Conservation (phyloP, 2,888 invertebrate genomes). For the Heteromurus nitidus region DNA sequence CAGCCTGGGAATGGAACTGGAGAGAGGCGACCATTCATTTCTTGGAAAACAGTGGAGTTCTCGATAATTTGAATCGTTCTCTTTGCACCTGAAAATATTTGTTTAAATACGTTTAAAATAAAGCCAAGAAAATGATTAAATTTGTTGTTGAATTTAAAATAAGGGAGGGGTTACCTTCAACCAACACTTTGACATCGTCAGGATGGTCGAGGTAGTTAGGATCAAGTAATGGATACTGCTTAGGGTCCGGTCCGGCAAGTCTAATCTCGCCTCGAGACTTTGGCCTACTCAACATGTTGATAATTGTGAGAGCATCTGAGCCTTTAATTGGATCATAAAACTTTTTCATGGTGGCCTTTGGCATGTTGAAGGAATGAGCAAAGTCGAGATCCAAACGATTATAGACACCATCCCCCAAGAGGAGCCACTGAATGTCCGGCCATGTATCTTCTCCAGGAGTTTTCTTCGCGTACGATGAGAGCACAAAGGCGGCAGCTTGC, state of each 20-base stretch:
- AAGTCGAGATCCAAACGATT: conserved; percentile 63
- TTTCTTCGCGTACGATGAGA: conserved; percentile 62
- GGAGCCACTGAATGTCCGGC: conserved; percentile 71
- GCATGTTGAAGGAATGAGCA: conserved; percentile 70
- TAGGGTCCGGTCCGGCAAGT: conserved; percentile 63
- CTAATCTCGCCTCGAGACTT: conserved; percentile 67
- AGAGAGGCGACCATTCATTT: conserved; percentile 38
- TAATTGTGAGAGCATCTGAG: conserved; percentile 70
- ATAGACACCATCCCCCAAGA: conserved; percentile 69
- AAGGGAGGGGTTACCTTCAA: conserved; percentile 63
- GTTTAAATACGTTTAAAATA: neutral
- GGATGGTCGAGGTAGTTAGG: conserved; percentile 68
- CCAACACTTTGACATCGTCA: conserved; percentile 64
- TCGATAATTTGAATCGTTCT: conserved; percentile 36
- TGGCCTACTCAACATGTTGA: conserved; percentile 69
- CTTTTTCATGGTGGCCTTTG: conserved; percentile 62
- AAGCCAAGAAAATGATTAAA: too few relatives aligned
- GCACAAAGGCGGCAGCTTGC: conserved; percentile 68
- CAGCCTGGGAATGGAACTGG: conserved; percentile 43
- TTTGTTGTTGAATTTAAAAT: too few relatives aligned
- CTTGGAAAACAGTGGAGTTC: conserved; percentile 34
- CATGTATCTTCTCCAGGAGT: conserved; percentile 60
- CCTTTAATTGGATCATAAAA: conserved; percentile 62
- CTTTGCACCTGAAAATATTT: conserved; percentile 33
- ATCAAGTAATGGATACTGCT: conserved; percentile 65